phyloP scores from a whole-genome alignment of 2,113 vertebrate species.

The Serilophus lunatus region DNA sequence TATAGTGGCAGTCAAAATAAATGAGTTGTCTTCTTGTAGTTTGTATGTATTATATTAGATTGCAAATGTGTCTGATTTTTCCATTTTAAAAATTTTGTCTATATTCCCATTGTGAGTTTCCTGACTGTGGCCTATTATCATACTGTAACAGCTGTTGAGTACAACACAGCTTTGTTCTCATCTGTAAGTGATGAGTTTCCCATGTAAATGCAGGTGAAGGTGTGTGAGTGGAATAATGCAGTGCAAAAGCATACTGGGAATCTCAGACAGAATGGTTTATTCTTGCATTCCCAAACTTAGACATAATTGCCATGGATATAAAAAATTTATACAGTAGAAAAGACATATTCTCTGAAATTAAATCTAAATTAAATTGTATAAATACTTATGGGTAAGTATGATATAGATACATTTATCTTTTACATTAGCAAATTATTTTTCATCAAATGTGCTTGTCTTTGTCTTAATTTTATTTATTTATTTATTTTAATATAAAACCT shows the following conservation, averaged over 20 bases:
- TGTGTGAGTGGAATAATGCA: background rate
- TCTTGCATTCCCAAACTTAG: background rate
- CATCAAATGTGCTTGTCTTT: background rate
- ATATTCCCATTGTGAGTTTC: accelerated
- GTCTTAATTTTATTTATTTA: background rate
- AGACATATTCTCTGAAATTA: background rate
- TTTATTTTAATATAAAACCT: background rate
- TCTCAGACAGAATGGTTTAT: background rate
- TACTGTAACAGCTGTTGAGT: background rate
- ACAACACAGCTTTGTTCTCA: background rate
- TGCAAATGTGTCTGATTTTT: background rate
- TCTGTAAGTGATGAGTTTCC: background rate
- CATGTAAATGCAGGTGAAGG: background rate
- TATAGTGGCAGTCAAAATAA: background rate
- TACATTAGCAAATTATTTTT: background rate
- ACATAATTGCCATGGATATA: background rate
- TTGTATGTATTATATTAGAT: background rate
- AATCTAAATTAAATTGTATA: background rate
- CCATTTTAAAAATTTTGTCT: background rate
- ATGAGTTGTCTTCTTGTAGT: background rate
- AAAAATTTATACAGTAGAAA: background rate
- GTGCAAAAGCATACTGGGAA: background rate
- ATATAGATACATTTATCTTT: background rate
- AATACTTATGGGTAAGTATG: background rate
- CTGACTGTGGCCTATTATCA: background rate